A percentile compares a stretch with the other conserved stretches of the same genome.
Evolutionary conservation across 2,888 invertebrate species (phyloP).

Genomic region (Mythimna pallens): DNA sequence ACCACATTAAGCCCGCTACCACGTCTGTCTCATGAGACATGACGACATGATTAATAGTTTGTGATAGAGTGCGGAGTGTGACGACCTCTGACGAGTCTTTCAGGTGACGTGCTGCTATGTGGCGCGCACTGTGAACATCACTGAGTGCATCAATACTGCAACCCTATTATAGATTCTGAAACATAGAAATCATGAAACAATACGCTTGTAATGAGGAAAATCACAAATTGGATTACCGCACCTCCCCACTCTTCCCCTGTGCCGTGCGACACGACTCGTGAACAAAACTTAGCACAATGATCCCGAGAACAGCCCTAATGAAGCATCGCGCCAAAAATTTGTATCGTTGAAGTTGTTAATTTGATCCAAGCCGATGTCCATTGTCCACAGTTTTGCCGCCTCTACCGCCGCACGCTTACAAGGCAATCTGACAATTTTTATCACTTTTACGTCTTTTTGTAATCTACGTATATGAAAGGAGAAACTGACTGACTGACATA

Average conservation of each 20-base stretch:
- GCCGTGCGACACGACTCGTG: slow-evolving; percentile 16
- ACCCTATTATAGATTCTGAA: not conserved
- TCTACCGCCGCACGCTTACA: not conserved
- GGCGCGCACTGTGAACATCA: not conserved
- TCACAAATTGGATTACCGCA: slow-evolving; percentile 33
- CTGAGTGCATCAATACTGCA: not conserved
- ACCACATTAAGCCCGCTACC: not conserved
- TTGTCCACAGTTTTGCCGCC: slow-evolving; percentile 20
- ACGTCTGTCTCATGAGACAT: not conserved
- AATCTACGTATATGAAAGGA: too few relatives aligned
- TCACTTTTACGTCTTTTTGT: not conserved
- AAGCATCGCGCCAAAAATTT: slow-evolving; percentile 33
- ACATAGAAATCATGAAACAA: slow-evolving; percentile 35
- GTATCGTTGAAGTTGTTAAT: slow-evolving; percentile 24
- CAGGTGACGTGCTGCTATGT: not conserved
- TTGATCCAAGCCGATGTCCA: slow-evolving; percentile 8
- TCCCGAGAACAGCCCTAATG: slow-evolving; percentile 34
- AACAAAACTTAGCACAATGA: slow-evolving; percentile 43
- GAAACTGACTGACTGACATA: too few relatives aligned
- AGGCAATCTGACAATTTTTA: not conserved
- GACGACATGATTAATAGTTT: not conserved
- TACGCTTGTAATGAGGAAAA: slow-evolving; percentile 31
- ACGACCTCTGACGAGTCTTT: not conserved
- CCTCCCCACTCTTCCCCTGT: not conserved
- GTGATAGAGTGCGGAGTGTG: not conserved